phyloP scores from a whole-genome alignment of 1,140 invertebrate species.

The Saxidomus purpurata region DNA sequence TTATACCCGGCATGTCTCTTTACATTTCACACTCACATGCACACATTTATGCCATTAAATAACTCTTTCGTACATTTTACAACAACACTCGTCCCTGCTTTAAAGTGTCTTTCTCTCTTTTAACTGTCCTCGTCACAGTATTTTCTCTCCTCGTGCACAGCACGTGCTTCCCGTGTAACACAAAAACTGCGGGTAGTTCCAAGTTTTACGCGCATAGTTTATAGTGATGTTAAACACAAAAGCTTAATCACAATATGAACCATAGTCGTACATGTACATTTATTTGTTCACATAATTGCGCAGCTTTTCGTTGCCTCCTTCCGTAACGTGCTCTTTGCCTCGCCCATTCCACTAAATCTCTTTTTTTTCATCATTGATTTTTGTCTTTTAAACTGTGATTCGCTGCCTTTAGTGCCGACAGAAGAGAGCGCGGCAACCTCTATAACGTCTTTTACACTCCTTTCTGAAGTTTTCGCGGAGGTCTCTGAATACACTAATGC shows the following conservation, averaged over 20 bases:
- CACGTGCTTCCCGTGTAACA: background rate
- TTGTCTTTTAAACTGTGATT: conserved; percentile 78
- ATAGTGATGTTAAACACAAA: too few relatives aligned
- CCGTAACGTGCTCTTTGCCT: conserved; percentile 79
- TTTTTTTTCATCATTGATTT: conserved; percentile 82
- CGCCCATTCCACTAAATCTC: conserved; percentile 81
- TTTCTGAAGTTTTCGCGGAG: conserved; percentile 88
- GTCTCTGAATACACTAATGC: conserved; percentile 91
- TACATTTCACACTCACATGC: conserved; percentile 9
- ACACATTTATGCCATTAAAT: conserved; percentile 37
- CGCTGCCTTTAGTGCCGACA: conserved; percentile 86
- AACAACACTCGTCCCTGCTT: background rate
- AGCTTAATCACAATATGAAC: too few relatives aligned
- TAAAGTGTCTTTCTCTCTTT: background rate
- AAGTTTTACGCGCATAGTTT: too few relatives aligned
- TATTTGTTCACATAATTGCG: conserved; percentile 78
- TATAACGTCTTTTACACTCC: conserved; percentile 90
- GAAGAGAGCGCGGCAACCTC: conserved; percentile 90
- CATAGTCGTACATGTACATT: too few relatives aligned
- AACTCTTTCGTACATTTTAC: background rate
- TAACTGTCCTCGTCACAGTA: background rate
- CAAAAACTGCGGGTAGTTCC: too few relatives aligned
- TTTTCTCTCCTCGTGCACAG: background rate
- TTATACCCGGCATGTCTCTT: conserved; percentile 15
- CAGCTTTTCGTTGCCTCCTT: conserved; percentile 84